Conservation (phyloP, 1,140 invertebrate genomes). For the Megathymus violae region DNA sequence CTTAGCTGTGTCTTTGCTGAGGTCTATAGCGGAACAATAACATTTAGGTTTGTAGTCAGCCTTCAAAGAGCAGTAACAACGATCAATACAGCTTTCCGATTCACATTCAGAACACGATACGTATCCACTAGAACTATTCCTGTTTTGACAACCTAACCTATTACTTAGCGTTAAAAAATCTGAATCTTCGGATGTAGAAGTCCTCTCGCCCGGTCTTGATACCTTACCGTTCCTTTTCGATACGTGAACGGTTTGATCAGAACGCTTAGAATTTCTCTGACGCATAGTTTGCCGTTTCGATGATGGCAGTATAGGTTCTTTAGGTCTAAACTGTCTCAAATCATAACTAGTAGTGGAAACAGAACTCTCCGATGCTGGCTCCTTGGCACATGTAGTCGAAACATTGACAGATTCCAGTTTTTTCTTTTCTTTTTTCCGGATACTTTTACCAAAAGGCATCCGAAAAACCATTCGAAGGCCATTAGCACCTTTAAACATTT, state of each 20-base stretch:
- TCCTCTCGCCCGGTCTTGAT: slow-evolving; percentile 76
- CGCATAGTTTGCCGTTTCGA: slow-evolving; percentile 72
- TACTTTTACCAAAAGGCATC: slow-evolving; percentile 82
- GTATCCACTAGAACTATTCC: slow-evolving; percentile 89
- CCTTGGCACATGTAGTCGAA: slow-evolving; percentile 49
- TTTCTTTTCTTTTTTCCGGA: slow-evolving; percentile 75
- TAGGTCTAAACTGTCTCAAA: slow-evolving; percentile 84
- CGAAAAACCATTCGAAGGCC: slow-evolving; percentile 84
- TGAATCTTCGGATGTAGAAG: slow-evolving; percentile 87
- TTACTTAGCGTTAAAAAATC: slow-evolving; percentile 85
- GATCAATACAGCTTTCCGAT: slow-evolving; percentile 90
- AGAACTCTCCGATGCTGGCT: slow-evolving; percentile 83
- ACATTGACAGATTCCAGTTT: slow-evolving; percentile 40
- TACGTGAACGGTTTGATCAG: slow-evolving; percentile 67
- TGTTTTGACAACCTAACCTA: slow-evolving; percentile 84
- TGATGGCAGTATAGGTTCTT: slow-evolving; percentile 73
- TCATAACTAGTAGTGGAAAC: slow-evolving; percentile 85
- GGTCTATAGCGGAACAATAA: slow-evolving; percentile 61
- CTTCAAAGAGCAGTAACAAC: slow-evolving; percentile 88
- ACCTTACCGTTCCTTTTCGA: slow-evolving; percentile 73
- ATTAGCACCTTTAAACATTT: slow-evolving; percentile 82
- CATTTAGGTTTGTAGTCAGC: slow-evolving; percentile 67
- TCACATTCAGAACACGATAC: slow-evolving; percentile 95
- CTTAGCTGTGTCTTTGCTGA: slow-evolving; percentile 59
- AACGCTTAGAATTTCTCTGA: slow-evolving; percentile 75